Conservation (phyloP, 2,113 vertebrate genomes). For the Xiphias gladius region DNA sequence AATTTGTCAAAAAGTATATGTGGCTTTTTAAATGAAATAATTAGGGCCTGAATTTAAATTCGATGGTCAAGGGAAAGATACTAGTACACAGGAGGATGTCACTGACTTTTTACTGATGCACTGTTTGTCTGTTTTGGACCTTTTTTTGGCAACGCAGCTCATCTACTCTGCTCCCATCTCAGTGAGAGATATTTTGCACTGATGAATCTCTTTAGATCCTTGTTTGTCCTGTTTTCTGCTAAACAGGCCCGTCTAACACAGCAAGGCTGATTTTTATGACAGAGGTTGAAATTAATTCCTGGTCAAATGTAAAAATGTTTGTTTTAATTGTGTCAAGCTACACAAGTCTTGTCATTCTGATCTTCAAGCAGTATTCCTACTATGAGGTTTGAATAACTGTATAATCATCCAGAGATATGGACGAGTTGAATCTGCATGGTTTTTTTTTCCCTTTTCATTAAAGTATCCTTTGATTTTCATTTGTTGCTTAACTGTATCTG, state of each 20-base stretch:
- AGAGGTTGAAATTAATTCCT: background rate
- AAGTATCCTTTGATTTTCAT: background rate
- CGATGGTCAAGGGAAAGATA: background rate
- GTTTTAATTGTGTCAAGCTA: conserved; percentile 16
- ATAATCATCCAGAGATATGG: background rate
- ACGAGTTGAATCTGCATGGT: background rate
- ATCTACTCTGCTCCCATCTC: conserved; percentile 14
- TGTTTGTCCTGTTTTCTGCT: conserved; percentile 8
- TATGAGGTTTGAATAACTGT: conserved; percentile 5
- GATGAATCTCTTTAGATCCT: background rate
- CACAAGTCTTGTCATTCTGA: conserved; percentile 18
- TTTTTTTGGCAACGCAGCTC: background rate
- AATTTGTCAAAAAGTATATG: conserved; percentile 1
- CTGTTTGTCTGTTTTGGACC: background rate
- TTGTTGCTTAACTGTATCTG: conserved; percentile 24
- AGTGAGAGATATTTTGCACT: conserved; percentile 13
- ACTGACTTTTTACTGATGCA: background rate
- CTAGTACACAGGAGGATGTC: background rate
- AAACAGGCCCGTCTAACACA: background rate
- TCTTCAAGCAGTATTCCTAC: conserved; percentile 25
- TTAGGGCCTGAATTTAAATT: conserved; percentile 18
- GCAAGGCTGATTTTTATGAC: background rate
- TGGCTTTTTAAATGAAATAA: background rate
- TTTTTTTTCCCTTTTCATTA: background rate
- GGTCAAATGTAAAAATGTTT: conserved; percentile 15